A percentile compares a stretch with the other conserved stretches of the same genome.
Conservation (phyloP, 1,140 invertebrate genomes). For the Heliconius hewitsoni region DNA sequence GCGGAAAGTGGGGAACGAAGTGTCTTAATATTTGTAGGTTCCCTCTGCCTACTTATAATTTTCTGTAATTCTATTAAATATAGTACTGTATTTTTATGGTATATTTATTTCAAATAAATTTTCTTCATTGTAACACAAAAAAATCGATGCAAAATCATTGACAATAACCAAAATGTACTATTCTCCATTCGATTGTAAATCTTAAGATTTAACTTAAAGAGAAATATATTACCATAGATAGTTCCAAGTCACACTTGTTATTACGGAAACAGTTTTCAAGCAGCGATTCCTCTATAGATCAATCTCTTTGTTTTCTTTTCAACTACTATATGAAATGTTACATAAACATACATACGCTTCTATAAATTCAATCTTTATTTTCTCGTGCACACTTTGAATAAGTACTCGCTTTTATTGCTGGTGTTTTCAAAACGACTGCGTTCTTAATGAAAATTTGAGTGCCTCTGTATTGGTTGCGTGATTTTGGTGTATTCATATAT, state of each 20-base stretch:
- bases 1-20: too few species aligned
- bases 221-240: neutral
- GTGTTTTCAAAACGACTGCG: neutral
- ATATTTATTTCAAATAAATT: neutral
- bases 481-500: neutral
- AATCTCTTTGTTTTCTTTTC: constrained; percentile 28
- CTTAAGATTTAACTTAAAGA: neutral
- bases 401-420: neutral
- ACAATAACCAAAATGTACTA: too few species aligned
- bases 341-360: constrained; percentile 16
- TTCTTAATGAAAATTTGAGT: neutral
- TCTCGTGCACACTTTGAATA: constrained; percentile 21
- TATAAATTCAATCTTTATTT: constrained; percentile 25
- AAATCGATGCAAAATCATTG: neutral
- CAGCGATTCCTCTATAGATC: constrained; percentile 26
- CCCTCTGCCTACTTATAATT: too few species aligned
- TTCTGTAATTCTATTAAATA: too few species aligned
- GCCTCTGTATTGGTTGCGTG: neutral
- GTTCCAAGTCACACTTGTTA: constrained; percentile 11
- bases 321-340: constrained; percentile 5
- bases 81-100: too few species aligned
- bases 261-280: constrained; percentile 32
- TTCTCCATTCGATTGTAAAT: neutral
- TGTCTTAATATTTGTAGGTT: too few species aligned
- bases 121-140: neutral